Evolutionary conservation across 2,113 vertebrate species (phyloP).

Genomic region (Tragulus kanchil): DNA sequence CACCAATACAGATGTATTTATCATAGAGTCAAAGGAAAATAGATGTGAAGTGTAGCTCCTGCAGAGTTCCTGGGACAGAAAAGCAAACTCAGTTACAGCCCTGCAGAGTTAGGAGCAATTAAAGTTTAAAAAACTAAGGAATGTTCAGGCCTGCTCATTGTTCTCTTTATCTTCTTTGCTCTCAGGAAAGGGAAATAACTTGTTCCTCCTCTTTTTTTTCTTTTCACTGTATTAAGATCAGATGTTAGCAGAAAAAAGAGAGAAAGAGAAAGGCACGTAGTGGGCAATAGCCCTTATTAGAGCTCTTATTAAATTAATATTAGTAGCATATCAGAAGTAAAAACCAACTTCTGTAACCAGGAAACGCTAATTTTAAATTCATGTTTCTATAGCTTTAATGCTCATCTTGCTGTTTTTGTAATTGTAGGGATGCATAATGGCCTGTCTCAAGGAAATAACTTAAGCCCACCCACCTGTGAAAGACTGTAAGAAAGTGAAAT

Average conservation of each 20-base stretch:
- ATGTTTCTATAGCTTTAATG: not conserved
- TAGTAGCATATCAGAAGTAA: not conserved
- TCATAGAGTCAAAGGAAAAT: not conserved
- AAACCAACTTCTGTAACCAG: not conserved
- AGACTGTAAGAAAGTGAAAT: not conserved
- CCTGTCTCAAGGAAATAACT: not conserved
- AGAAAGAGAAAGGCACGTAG: not conserved
- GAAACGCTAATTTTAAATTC: not conserved
- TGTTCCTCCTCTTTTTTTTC: not conserved
- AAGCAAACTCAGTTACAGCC: not conserved
- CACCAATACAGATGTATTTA: not conserved
- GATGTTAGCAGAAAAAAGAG: not conserved
- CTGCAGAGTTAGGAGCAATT: not conserved
- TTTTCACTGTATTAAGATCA: not conserved
- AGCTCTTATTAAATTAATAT: not conserved
- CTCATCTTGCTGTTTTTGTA: not conserved
- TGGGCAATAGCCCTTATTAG: too few species aligned
- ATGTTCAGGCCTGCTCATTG: not conserved
- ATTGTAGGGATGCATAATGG: not conserved
- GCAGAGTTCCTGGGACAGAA: not conserved
- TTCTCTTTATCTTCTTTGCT: not conserved
- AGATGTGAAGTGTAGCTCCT: not conserved
- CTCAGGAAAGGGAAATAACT: not conserved
- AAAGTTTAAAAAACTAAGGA: not conserved
- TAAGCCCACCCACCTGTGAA: not conserved